These are phyloP conservation scores for Pentamera pediparva DNA, from an alignment of 53 echinoderm and acorn worm species.

Conservation along the genomic window DNA sequence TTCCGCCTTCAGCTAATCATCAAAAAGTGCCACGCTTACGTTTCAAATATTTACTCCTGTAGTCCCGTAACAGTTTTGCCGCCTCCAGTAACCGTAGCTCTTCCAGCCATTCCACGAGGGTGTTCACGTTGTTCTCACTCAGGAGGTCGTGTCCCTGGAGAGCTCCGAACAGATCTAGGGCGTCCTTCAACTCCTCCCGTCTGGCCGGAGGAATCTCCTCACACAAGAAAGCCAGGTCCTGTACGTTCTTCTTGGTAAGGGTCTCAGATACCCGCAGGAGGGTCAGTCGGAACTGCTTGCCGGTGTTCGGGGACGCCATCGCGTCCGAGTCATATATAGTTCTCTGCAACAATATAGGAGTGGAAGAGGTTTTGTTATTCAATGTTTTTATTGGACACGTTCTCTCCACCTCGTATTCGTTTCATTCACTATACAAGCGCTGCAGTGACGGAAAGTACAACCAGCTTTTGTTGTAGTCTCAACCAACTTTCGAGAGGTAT, in stretches of 20 bases:
- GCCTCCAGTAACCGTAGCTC: not conserved
- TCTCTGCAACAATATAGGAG: no score
- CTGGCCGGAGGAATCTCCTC: slow-evolving; percentile 3
- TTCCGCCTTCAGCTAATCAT: no score
- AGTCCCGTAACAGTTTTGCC: not conserved
- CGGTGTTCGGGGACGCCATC: no score
- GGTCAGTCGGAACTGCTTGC: not conserved
- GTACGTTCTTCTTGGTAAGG: not conserved
- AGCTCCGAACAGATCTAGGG: not conserved
- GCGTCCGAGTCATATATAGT: no score
- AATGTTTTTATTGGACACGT: no score
- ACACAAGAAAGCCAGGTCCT: slow-evolving; percentile 4
- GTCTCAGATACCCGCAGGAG: not conserved
- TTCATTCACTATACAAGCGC: no score
- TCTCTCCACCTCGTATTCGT: no score
- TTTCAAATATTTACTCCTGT: not conserved
- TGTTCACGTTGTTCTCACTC: not conserved
- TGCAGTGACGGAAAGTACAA: no score
- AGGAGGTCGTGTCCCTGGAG: not conserved
- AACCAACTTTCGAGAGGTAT: no score
- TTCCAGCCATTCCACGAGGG: not conserved
- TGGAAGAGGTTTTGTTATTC: no score
- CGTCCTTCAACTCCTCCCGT: not conserved
- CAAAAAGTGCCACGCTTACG: no score
- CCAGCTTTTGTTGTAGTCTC: no score